Evolutionary conservation across 1,140 invertebrate genomes (phyloP).

Genomic region (Drosophila funebris): DNA sequence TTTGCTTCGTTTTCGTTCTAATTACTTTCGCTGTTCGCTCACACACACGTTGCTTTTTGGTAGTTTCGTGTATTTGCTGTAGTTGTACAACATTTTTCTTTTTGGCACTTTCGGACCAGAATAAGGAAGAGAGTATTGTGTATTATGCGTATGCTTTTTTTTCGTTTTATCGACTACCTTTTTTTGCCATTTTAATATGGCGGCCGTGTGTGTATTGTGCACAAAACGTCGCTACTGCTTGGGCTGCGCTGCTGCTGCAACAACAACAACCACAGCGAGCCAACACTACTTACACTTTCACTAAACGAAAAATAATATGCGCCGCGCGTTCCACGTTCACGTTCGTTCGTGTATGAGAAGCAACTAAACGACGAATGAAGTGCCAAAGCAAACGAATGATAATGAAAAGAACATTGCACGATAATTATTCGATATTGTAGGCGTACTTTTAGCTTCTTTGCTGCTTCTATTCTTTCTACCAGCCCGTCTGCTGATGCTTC

Average conservation of each 20-base stretch:
- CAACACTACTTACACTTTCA: conserved; percentile 69
- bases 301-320: conserved; percentile 69
- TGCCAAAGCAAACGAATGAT: conserved; percentile 49
- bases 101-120: conserved; percentile 40
- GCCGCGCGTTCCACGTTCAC: conserved; percentile 59
- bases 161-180: conserved; percentile 46
- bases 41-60: conserved; percentile 15
- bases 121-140: conserved; percentile 9
- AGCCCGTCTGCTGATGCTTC: conserved; percentile 21
- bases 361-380: conserved; percentile 49
- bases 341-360: conserved; percentile 52
- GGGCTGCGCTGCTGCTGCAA: conserved; percentile 29
- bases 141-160: conserved; percentile 38
- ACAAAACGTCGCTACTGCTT: conserved; percentile 47
- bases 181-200: conserved; percentile 60
- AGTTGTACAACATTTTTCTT: conserved; percentile 22
- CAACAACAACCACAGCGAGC: conserved; percentile 46
- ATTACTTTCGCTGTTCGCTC: conserved; percentile 59
- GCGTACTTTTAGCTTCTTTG: conserved; percentile 41
- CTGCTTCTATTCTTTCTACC: conserved; percentile 24
- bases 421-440: conserved; percentile 56
- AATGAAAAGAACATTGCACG: conserved; percentile 56
- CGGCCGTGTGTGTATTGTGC: conserved; percentile 60
- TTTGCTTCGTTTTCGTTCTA: conserved; percentile 57
- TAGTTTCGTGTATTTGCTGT: conserved; percentile 26